Evolutionary conservation across 2,113 vertebrate species (phyloP), one percentile per base, ranked within the genome.

Genomic region (Anhinga rufa): DNA sequence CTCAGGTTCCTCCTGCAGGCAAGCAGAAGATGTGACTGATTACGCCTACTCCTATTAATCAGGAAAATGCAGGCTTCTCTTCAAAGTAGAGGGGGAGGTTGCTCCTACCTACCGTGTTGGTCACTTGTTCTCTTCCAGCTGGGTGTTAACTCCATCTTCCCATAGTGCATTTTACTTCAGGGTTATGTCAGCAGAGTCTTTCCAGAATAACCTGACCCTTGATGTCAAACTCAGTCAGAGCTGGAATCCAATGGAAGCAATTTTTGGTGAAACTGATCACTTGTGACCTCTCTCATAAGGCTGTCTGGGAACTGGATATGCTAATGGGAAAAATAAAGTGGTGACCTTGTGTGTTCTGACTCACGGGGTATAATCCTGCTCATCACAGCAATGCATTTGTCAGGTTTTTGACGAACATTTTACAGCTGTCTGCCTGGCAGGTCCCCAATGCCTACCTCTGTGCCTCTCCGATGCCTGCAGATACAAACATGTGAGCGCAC

Each of bases 81-180:
- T 90, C 66, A 74, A 49, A 83, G 68, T 15, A 49, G n/a, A 54
- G 29, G 6, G 17, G 17, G 26, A 58, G 26, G 22, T 44, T 68
- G 48, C 32, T 62, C 10, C 42, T 62, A 7, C 32, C 0, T 2
- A 9, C 28, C 3, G 0, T 38, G 6, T 79, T 0, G 0, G 21
- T 72, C 31, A 14, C 26, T 9, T 9, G 7, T 40, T 86, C 36
- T 74, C 8, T 55, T 70, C 42, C n/a, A 77, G 34, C 66, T 81
- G 22, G 40, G 22, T 38, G 24, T 74, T 61, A 83, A 64, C 36
- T 92, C 51, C 13, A 4, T 57, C 51, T 71, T 92, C 51, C 42
- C 4, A 0, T 34, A 21, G n/a, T 29, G 31, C 3, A 1, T 79
- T 68, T 87, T 64, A 31, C 19, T 26, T 38, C 0, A 1, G 21